A percentile compares a stretch with the other conserved stretches of the same genome.
Evolutionary conservation across 2,888 invertebrate genomes (phyloP).

Genomic region (Dusona sp.): DNA sequence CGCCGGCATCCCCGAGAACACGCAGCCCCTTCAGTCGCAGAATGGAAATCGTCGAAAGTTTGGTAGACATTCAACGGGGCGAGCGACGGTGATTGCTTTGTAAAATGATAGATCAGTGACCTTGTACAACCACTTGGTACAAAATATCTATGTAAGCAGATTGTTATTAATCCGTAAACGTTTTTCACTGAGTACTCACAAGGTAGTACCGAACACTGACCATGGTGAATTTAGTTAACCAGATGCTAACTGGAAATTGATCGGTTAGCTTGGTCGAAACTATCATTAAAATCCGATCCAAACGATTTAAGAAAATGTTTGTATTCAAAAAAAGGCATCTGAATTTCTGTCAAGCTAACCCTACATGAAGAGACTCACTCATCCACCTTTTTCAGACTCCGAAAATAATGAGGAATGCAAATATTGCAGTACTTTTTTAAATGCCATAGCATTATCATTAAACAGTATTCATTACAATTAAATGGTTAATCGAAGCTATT

Average conservation of each 20-base stretch:
- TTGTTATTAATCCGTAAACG: background rate
- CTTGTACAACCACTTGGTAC: slow-evolving; percentile 40
- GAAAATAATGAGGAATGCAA: background rate
- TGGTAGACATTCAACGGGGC: slow-evolving; percentile 53
- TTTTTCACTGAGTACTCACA: background rate
- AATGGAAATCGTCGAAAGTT: slow-evolving; percentile 60
- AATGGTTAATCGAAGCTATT: no score
- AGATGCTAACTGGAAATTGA: background rate
- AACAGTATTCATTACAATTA: no score
- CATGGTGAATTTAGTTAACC: background rate
- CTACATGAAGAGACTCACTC: background rate
- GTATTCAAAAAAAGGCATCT: background rate
- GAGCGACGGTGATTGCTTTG: slow-evolving; percentile 59
- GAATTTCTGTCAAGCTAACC: background rate
- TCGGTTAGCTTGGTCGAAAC: background rate
- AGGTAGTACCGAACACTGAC: background rate
- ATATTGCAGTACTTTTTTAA: no score
- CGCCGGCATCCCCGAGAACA: slow-evolving; percentile 59
- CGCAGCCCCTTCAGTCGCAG: slow-evolving; percentile 42
- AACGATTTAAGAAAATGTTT: background rate
- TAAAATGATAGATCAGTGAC: slow-evolving; percentile 55
- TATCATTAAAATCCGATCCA: background rate
- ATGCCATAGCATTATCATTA: no score
- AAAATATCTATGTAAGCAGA: slow-evolving; percentile 8
- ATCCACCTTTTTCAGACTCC: background rate